Base-by-base conservation (phyloP, 2,888 invertebrate species). In the Macrosoma leucophasiata region DNA sequence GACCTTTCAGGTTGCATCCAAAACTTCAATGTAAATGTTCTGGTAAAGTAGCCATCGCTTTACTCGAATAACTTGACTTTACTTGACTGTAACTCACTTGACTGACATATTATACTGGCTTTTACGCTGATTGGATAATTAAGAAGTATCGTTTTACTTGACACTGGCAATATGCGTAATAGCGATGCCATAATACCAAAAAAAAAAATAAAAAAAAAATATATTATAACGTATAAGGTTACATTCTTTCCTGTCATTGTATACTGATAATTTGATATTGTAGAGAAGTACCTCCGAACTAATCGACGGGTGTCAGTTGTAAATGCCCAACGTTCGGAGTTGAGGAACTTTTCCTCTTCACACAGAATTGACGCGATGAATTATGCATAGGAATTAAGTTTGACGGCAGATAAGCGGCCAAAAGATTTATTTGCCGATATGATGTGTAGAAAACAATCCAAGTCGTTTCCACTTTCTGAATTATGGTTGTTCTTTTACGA, bases 361-460 rank as follows among this genome's bases (percentile, higher is more conserved):
- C 65, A 57, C 64, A 63, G 60, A 62, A 72, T 72, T 72, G 46
- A 67, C 72, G 68, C 69, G 49, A 78, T 82, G 82, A 79, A 81
- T 82, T 78, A 82, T 82, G 73, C 76, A 81, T 78, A 68, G 74
- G 78, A 79, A 82, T 82, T 79, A 81, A 78, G 68, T 81, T 81
- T 78, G 78, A 79, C 76, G 76, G 62, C 64, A 77, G 82, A 82
- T 82, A 82, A 79, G 74, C 72, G 71, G 63, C 67, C 60, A 46
- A 70, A 77, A 82, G 84, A 82, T 84, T 81, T 84, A 82, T 81
- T 77, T 70, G 65, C 62, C 72, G 76, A 76, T 79, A 81, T 81
- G 81, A 81, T 76, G 79, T 79, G 77, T 68, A 76, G 77, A 78
- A 79, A 77, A 81, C 78, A 81, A 79, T 81, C 73, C 75, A 76